These are phyloP conservation scores for Coremacera marginata DNA, from an alignment of 2,888 invertebrate genomes.

Conservation along the genomic window DNA sequence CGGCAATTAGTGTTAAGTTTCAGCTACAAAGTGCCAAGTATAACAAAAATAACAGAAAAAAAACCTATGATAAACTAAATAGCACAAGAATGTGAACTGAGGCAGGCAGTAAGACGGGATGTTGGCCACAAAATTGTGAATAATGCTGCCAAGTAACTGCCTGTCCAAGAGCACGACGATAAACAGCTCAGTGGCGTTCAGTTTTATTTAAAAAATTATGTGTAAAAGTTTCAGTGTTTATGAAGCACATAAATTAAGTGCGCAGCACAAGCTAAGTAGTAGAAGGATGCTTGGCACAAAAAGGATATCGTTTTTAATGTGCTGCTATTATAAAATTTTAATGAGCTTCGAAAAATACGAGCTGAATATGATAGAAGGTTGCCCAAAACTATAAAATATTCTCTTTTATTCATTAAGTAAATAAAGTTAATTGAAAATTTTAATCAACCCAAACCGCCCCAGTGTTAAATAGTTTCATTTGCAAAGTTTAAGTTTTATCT, in stretches of 20 bases:
- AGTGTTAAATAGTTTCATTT: no score
- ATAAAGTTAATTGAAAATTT: not conserved
- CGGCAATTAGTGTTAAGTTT: constrained; percentile 34
- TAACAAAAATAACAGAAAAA: not conserved
- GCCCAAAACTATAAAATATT: not conserved
- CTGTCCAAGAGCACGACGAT: no score
- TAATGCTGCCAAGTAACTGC: no score
- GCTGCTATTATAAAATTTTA: constrained; percentile 13
- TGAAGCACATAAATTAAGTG: constrained; percentile 10
- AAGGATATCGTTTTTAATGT: constrained; percentile 6
- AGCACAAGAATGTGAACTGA: no score
- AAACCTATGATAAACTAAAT: no score
- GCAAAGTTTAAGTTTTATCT: not conserved
- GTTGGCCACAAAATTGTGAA: no score
- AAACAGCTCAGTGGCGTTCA: not conserved
- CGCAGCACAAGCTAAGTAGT: not conserved
- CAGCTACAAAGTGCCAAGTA: constrained; percentile 25
- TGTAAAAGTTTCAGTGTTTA: constrained; percentile 13
- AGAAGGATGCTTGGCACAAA: not conserved
- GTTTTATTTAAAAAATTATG: constrained; percentile 2
- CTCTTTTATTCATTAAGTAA: not conserved
- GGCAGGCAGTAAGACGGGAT: no score
- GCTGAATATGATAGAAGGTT: not conserved
- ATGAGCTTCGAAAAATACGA: not conserved
- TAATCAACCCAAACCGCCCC: not conserved